These are phyloP conservation scores for Chrysolina haemoptera DNA, from an alignment of 2,888 invertebrate species.

Conservation along the genomic window DNA sequence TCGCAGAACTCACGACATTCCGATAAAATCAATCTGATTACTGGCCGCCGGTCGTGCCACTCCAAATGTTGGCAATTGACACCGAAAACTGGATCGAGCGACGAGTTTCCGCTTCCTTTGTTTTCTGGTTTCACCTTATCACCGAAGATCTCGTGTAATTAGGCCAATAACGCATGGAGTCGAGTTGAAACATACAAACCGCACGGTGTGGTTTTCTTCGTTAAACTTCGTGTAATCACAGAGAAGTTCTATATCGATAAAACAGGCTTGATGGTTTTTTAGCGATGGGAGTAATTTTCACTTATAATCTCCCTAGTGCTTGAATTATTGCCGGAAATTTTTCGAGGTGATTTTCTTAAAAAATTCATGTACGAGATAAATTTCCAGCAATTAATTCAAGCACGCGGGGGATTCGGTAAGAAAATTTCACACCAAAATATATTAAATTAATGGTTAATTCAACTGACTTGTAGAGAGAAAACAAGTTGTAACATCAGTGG, in stretches of 20 bases:
- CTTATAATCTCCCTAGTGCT: no score
- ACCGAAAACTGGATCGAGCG: constrained; percentile 34
- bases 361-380: no score
- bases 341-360: no score
- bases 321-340: no score
- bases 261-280: not conserved
- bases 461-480: no score
- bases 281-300: not conserved
- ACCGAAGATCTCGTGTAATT: constrained; percentile 21
- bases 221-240: constrained; percentile 38
- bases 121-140: constrained; percentile 30
- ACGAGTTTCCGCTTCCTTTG: constrained; percentile 39
- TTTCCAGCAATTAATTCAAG: no score
- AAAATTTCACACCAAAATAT: no score
- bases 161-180: constrained; percentile 10
- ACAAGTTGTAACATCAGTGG: no score
- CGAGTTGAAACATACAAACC: constrained; percentile 25
- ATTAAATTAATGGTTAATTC: no score
- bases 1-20: constrained; percentile 33
- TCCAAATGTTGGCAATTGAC: constrained; percentile 43
- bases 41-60: constrained; percentile 32
- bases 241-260: constrained; percentile 27
- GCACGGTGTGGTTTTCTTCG: constrained; percentile 34
- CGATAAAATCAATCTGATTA: constrained; percentile 45
- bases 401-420: no score